Base-by-base conservation (phyloP, 2,113 vertebrate genomes). In the Glaucomys volans region DNA sequence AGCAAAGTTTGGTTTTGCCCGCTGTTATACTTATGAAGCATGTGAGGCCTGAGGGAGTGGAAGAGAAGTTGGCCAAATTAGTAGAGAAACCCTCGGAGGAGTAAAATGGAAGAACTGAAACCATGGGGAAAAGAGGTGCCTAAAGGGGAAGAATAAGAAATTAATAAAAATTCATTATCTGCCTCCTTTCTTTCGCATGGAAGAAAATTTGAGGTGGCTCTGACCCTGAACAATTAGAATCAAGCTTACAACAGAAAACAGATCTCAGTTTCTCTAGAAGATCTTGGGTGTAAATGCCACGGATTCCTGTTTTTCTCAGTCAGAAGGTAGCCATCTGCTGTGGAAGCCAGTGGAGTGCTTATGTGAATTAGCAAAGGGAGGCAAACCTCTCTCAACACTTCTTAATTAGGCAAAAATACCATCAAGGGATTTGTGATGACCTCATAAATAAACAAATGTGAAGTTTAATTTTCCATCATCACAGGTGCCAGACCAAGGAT, bases 401-500 rank as follows among this genome's bases (percentile, higher is more conserved):
- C 42, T 94, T 96, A 95, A 95, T 94, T 96, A 96, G 93, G 42
- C 57, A 87, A 54, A 77, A 91, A 80, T 96, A 88, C 62, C 57
- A 57, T 84, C 67, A 94, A 54, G 40, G 37, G 59, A 79, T 90
- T 91, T 81, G 52, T 85, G 47, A 72, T 94, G 80, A 95, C 44
- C 18, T 97, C 37, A 44, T 82, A 87, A 90, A 88, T 83, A 90
- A 62, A 90, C 84, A 22, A 80, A 71, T 86, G 59, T 94, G 62
- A 95, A 97, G 91, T 95, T 91, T 82, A 87, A 90, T 97, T 95
- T 96, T 96, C 86, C n/a, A 59, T 96, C 67, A 79, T 96, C 74
- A 75, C 42, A 57, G 17, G 57, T 66, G 64, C 28, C 77, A 59
- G 54, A 20, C 64, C 52, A 90, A 94, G 76, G 80, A 44, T 71